phyloP scores from a whole-genome alignment of 1,140 invertebrate species.

The Epicauta chinensis region DNA sequence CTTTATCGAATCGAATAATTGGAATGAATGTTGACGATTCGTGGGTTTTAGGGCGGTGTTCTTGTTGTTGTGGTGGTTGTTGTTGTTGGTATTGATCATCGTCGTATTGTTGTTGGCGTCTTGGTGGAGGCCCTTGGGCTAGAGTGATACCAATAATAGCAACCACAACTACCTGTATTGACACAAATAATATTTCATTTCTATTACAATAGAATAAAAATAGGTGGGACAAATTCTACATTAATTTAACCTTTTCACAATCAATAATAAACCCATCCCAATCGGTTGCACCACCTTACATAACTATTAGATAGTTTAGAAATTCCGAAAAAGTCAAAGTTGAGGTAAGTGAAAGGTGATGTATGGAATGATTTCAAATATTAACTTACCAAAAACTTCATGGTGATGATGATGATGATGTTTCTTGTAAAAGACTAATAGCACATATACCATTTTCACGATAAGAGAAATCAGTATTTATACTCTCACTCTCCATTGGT shows the following conservation, averaged over 20 bases:
- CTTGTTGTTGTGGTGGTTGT: constrained; percentile 23
- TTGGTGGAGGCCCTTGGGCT: constrained; percentile 18
- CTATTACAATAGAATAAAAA: too few relatives aligned
- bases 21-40: constrained; percentile 62
- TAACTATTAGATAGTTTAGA: constrained; percentile 20
- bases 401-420: constrained; percentile 15
- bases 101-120: constrained; percentile 14
- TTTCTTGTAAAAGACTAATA: constrained; percentile 6
- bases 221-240: too few relatives aligned
- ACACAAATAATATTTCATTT: too few relatives aligned
- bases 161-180: not conserved
- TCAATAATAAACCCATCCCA: constrained; percentile 9
- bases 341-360: constrained; percentile 30
- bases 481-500: constrained; percentile 21
- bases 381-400: constrained; percentile 35
- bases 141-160: constrained; percentile 4
- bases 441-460: constrained; percentile 8
- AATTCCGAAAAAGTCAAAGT: constrained; percentile 17
- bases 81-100: constrained; percentile 18
- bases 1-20: constrained; percentile 71
- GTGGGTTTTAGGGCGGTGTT: constrained; percentile 27
- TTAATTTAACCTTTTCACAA: constrained; percentile 3
- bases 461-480: constrained; percentile 34
- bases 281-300: constrained; percentile 12
- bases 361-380: not conserved